Base-by-base conservation (phyloP, 2,888 invertebrate genomes). In the Sylvicola cinctus region DNA sequence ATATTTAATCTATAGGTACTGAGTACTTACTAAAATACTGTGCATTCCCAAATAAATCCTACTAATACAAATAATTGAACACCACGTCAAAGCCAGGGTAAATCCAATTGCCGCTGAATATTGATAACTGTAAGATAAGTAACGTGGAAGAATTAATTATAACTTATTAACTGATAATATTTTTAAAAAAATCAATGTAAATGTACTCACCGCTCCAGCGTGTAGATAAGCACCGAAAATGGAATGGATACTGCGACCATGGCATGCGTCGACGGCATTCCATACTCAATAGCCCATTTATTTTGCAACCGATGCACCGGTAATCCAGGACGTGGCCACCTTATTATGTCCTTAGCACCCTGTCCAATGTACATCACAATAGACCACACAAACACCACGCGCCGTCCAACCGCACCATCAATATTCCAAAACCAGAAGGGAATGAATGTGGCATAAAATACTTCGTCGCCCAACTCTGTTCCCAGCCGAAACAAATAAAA, bases 371-470 rank as follows among this genome's bases (percentile, higher is more conserved):
- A 81, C 84, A 85, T 84, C 36, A 76, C 66, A 37, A 77, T 63
- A 16, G 78, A 70, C 85, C 85, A 85, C 14, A 84, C 74, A 8
- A 81, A 60, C 10, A 84, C 72, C 13, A 88, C 74, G 53, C 84
- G 64, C 43, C 90, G 62, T 11, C 83, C 81, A 3, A 88, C 79
- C 17, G 76, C 77, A 14, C 80, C 79, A 58, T 90, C 90, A 37
- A 90, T 67, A 56, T 90, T 91, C 90, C 90, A 91, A 50, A 87
- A 80, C 77, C 85, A 84, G 55, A 85, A 85, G 2, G 90, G 85
- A 48, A 88, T 87, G 50, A 88, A 87, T n/a, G 73, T 66, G 2
- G 79, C 74, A 57, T 90, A 91, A 55, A 91, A 91, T 40, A 78
- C 65, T 60, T 90, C 90, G 58, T 90, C 87, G 1, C 90, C 90